Evolutionary conservation across 2,113 vertebrate species (phyloP).

Genomic region (Carollia perspicillata): DNA sequence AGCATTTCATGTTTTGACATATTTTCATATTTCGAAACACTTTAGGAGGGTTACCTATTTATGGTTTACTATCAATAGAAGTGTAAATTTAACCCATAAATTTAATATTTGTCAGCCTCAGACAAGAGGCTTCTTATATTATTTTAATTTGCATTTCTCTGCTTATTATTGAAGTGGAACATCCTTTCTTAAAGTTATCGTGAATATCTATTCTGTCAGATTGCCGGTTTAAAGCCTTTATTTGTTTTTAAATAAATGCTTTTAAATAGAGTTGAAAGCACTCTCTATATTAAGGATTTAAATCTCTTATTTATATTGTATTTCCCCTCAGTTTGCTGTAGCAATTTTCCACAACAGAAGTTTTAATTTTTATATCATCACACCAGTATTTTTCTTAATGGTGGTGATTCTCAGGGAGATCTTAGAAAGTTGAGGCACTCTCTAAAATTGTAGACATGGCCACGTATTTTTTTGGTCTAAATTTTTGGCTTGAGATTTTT

Average conservation of each 20-base stretch:
- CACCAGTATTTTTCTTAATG: background rate
- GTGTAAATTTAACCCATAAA: background rate
- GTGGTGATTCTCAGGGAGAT: background rate
- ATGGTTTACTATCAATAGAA: background rate
- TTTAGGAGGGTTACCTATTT: background rate
- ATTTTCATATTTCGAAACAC: background rate
- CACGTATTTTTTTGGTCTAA: background rate
- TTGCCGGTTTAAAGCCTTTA: background rate
- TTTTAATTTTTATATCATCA: background rate
- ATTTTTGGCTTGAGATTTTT: slow-evolving; percentile 15
- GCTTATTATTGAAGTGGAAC: background rate
- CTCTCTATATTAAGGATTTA: background rate
- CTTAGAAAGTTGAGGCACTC: background rate
- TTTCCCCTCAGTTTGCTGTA: background rate
- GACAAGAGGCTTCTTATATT: background rate
- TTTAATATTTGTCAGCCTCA: background rate
- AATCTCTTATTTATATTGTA: background rate
- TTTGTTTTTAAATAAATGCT: slow-evolving; percentile 10
- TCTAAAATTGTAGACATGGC: background rate
- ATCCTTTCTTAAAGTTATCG: background rate
- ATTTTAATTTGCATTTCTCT: background rate
- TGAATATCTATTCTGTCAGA: background rate
- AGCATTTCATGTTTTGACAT: slow-evolving; percentile 33
- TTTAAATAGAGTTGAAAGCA: background rate
- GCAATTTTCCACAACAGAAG: background rate